These are phyloP conservation scores for Pycnomerus fuliginosus DNA, from an alignment of 2,888 invertebrate genomes.

Conservation along the genomic window DNA sequence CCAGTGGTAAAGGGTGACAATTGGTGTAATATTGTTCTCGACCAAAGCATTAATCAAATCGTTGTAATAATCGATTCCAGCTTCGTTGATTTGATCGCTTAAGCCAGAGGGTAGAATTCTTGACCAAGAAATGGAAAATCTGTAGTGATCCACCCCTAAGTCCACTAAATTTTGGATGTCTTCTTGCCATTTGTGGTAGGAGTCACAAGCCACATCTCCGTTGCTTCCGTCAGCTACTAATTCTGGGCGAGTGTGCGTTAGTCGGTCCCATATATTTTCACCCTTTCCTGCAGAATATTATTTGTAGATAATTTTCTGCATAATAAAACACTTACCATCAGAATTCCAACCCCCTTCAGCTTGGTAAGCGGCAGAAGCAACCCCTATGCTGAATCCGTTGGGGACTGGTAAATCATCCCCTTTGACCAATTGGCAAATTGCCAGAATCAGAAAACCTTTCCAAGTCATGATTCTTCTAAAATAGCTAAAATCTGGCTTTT, in stretches of 20 bases:
- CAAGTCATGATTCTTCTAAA: no score
- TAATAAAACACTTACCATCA: no score
- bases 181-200: slow-evolving; percentile 64
- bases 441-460: no score
- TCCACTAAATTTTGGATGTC: slow-evolving; percentile 63
- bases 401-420: no score
- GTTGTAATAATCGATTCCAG: slow-evolving; percentile 63
- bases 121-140: slow-evolving; percentile 74
- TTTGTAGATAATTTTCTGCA: no score
- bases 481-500: no score
- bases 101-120: slow-evolving; percentile 71
- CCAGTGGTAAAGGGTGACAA: slow-evolving; percentile 58
- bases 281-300: no score
- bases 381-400: no score
- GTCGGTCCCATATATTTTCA: slow-evolving; percentile 29
- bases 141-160: slow-evolving; percentile 64
- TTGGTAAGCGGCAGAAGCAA: no score
- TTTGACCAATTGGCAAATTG: no score
- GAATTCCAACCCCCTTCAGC: no score
- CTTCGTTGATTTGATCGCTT: slow-evolving; percentile 59
- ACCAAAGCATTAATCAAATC: slow-evolving; percentile 65
- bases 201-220: slow-evolving; percentile 68
- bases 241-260: slow-evolving; percentile 20
- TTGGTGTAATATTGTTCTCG: slow-evolving; percentile 57
- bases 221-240: slow-evolving; percentile 41